Conservation (phyloP, 2,113 vertebrate genomes). For the Argyrosomus japonicus region DNA sequence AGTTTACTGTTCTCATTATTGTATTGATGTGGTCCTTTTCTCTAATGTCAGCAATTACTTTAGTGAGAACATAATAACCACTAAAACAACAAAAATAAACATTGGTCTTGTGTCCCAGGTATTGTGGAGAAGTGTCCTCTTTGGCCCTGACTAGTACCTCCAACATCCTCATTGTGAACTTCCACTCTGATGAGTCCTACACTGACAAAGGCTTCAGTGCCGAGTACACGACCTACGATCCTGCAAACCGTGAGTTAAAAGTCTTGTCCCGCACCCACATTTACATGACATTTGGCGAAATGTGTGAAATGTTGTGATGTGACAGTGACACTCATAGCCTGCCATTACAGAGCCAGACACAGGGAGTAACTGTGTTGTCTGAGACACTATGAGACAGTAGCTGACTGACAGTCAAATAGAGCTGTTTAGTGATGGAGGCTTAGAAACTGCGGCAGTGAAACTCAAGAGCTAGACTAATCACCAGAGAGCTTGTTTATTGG, state of each 20-base stretch:
- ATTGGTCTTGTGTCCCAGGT: conserved; percentile 67
- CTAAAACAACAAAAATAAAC: neutral
- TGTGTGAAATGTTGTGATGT: conserved; percentile 21
- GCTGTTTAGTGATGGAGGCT: conserved; percentile 46
- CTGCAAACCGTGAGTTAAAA: conserved; percentile 80
- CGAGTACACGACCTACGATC: conserved; percentile 78
- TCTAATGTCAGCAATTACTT: neutral
- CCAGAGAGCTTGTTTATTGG: conserved; percentile 69
- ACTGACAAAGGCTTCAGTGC: conserved; percentile 86
- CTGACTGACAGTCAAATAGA: conserved; percentile 65
- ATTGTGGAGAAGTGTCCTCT: conserved; percentile 80
- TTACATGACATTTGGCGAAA: neutral
- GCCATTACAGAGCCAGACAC: conserved; percentile 27
- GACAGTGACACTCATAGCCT: conserved; percentile 39
- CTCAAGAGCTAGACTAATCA: conserved; percentile 64
- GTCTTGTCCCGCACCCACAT: neutral
- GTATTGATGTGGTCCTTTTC: neutral
- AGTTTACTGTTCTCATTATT: neutral
- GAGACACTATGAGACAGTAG: conserved; percentile 8
- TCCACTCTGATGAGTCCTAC: conserved; percentile 84
- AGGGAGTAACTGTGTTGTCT: conserved; percentile 20
- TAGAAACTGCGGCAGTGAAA: conserved; percentile 51
- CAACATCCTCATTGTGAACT: conserved; percentile 71
- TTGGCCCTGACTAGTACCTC: conserved; percentile 69
- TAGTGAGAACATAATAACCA: neutral